These are phyloP conservation scores for Halcyon badia DNA, from an alignment of 2,797 vertebrate species.

Conservation along the genomic window DNA sequence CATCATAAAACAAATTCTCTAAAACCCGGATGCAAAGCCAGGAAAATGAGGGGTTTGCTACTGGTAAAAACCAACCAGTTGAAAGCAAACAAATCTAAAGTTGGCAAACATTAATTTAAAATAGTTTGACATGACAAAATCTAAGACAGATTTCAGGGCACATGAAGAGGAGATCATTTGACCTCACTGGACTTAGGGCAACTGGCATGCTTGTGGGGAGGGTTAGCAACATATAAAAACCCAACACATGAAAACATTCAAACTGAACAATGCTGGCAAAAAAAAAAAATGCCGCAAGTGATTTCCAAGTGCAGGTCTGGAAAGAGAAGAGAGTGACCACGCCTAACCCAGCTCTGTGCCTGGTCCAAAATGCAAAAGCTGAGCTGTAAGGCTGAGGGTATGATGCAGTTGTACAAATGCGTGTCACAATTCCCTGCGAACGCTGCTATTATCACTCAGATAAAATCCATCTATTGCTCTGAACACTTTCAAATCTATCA, in stretches of 20 bases:
- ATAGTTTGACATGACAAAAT: background rate
- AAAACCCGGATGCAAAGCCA: background rate
- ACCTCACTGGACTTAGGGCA: background rate
- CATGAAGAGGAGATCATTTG: background rate
- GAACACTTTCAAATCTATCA: background rate
- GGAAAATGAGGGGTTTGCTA: background rate
- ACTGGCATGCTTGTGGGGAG: background rate
- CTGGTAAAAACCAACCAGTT: background rate
- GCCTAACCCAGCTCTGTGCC: background rate
- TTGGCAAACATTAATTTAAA: background rate
- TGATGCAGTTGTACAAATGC: background rate
- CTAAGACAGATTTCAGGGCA: background rate
- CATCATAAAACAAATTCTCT: background rate
- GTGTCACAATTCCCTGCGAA: background rate
- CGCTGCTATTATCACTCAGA: background rate
- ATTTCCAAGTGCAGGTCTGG: background rate
- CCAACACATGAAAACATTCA: background rate
- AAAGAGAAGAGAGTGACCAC: background rate
- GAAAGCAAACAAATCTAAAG: background rate
- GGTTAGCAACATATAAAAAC: background rate
- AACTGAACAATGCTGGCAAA: background rate
- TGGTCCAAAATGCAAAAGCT: background rate
- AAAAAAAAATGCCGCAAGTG: background rate
- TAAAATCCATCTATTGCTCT: background rate
- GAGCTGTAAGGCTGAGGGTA: background rate